Base-by-base conservation (phyloP, 30 jellyfish, hydroid and myxozoan genomes). In the Hydractinia echinata region DNA sequence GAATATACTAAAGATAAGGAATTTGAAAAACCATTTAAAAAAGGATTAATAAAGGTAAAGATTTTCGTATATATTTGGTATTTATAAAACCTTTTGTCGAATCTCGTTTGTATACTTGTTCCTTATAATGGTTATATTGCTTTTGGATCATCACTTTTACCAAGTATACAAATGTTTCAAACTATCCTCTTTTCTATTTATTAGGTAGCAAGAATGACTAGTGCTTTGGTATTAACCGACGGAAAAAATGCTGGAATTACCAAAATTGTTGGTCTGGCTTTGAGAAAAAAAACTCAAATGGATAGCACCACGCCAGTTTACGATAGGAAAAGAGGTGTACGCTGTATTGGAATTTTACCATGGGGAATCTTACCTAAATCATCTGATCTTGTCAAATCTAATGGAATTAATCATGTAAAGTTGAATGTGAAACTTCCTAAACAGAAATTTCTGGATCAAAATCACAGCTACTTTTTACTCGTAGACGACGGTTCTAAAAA, bases 291-390 rank as follows among this genome's bases (percentile, higher is more conserved):
- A 6, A n/a, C 18, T 7, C 74, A 64, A 64, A n/a, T 64, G 10
- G 74, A 64, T 13, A 64, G 74, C 16, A 64, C 74, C 19, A n/a
- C 74, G 9, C 19, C 51, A n/a, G 74, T n/a, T 6, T 44, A n/a
- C 10, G 51, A 64, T 4, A 44, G 74, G 19, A 4, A 64, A 7
- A 13, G 74, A 13, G 4, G 74, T 64, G 74, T 64, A 4, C 74
- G 74, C 19, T 64, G 74, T 51, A 64, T 64, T 64, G 74, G 74
- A 7, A 64, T 64, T n/a, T 44, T 64, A n/a, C 74, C 74, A 2
- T 64, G 74, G 74, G 74, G 74, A 64, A 51, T 13, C 39, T 44
- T 64, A 64, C 74, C 74, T 6, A 64, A 6, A n/a, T 51, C 51
- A n/a, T n/a, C 19, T 2, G 51, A 51, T 7, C 74, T 64, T 64